Conservation (phyloP, 1,140 invertebrate species). For the Sarcophaga bullata region DNA sequence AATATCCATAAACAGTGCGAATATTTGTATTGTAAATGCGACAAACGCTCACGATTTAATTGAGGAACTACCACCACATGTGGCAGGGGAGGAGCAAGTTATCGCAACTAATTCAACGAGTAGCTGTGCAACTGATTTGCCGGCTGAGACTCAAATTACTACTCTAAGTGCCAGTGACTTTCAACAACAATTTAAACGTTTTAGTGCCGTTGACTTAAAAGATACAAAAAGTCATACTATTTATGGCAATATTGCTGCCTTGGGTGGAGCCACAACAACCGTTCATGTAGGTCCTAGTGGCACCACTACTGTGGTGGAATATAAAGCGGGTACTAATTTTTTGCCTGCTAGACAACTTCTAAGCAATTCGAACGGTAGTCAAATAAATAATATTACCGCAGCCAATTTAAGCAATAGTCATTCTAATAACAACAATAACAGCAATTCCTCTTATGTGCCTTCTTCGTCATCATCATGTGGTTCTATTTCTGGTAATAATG, state of each 20-base stretch:
- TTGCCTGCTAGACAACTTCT: conserved; percentile 45
- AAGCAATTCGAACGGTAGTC: conserved; percentile 23
- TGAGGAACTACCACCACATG: conserved; percentile 52
- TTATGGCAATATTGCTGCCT: conserved; percentile 41
- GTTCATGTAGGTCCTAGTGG: conserved; percentile 63
- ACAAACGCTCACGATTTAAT: conserved; percentile 50
- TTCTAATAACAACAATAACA: conserved; percentile 35
- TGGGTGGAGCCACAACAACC: conserved; percentile 56
- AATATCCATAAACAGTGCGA: conserved; percentile 35
- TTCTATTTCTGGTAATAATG: background rate
- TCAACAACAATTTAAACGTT: conserved; percentile 47
- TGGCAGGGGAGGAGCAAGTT: conserved; percentile 43
- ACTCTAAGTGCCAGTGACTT: conserved; percentile 45
- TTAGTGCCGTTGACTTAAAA: conserved; percentile 5
- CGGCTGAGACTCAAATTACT: conserved; percentile 44
- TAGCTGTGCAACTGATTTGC: conserved; percentile 26
- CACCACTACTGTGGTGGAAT: conserved; percentile 63
- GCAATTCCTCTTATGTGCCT: conserved; percentile 36
- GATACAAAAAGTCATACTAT: conserved; percentile 26
- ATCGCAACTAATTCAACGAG: conserved; percentile 34
- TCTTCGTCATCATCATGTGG: conserved; percentile 23
- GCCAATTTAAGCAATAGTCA: conserved; percentile 45
- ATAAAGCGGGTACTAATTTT: conserved; percentile 54
- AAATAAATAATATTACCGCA: conserved; percentile 33
- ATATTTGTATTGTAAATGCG: conserved; percentile 53